Evolutionary conservation across 2,113 vertebrate species (phyloP).

Genomic region (Brachionichthys hirsutus): DNA sequence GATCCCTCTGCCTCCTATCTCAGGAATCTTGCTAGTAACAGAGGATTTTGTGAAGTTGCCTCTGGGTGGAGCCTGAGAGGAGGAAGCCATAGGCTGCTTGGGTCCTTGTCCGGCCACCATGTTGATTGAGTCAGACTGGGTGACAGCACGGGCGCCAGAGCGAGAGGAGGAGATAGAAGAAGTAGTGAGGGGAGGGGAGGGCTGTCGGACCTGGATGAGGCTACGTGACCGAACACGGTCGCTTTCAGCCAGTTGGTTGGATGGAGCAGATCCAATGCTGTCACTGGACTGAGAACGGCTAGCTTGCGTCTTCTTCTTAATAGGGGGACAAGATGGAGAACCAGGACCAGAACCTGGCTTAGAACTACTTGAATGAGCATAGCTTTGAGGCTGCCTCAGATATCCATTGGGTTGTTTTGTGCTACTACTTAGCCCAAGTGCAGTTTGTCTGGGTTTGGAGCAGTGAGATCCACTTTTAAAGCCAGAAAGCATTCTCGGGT

Average conservation of each 20-base stretch:
- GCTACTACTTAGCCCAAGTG: slow-evolving; percentile 3
- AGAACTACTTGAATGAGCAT: slow-evolving; percentile 36
- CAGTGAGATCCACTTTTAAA: slow-evolving; percentile 27
- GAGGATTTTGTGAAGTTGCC: slow-evolving; percentile 24
- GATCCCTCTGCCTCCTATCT: neutral
- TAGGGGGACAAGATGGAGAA: slow-evolving; percentile 40
- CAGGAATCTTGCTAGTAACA: slow-evolving; percentile 13
- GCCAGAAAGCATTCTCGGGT: slow-evolving; percentile 29
- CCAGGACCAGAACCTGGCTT: slow-evolving; percentile 71
- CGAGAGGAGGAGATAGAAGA: slow-evolving; percentile 32
- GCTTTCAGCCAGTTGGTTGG: slow-evolving; percentile 67
- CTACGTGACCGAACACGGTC: slow-evolving; percentile 89
- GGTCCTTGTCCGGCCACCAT: slow-evolving; percentile 78
- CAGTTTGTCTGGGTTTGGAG: slow-evolving; percentile 20
- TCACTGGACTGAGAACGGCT: slow-evolving; percentile 83
- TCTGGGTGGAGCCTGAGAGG: slow-evolving; percentile 48
- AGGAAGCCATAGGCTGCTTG: slow-evolving; percentile 68
- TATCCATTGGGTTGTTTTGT: slow-evolving; percentile 8
- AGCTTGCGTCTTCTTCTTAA: slow-evolving; percentile 78
- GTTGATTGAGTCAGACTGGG: slow-evolving; percentile 84
- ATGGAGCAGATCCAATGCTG: slow-evolving; percentile 64
- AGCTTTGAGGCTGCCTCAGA: slow-evolving; percentile 28
- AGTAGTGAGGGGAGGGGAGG: slow-evolving; percentile 63
- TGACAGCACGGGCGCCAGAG: slow-evolving; percentile 57
- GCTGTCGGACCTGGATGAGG: slow-evolving; percentile 87